Percentiles rank a stretch among this genome's conserved stretches.
These are phyloP conservation scores for Glossosoma conforme DNA, from an alignment of 1,140 invertebrate genomes.

Conservation along the genomic window DNA sequence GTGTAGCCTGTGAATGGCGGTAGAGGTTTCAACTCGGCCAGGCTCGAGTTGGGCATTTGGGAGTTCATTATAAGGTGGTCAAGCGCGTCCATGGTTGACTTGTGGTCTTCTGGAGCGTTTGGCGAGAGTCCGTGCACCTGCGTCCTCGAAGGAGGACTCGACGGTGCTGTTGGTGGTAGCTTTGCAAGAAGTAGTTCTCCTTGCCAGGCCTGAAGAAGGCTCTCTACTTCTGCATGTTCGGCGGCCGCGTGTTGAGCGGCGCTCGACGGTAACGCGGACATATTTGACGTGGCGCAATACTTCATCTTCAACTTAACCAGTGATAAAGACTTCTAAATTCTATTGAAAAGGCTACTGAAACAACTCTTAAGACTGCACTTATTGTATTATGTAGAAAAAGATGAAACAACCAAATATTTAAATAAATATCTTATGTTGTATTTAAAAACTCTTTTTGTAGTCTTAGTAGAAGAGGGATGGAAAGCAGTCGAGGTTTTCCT, in stretches of 20 bases:
- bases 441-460: too few species aligned
- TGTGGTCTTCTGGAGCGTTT: slow-evolving; percentile 41
- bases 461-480: too few species aligned
- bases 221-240: slow-evolving; percentile 49
- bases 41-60: slow-evolving; percentile 51
- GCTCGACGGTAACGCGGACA: slow-evolving; percentile 27
- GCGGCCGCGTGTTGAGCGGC: slow-evolving; percentile 28
- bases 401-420: too few species aligned
- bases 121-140: slow-evolving; percentile 27
- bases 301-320: slow-evolving; percentile 38
- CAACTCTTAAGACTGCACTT: too few species aligned
- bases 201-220: slow-evolving; percentile 53
- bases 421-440: too few species aligned
- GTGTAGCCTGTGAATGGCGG: slow-evolving; percentile 83
- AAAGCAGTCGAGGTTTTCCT: too few species aligned
- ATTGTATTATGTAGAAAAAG: too few species aligned
- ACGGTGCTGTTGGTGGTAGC: slow-evolving; percentile 28
- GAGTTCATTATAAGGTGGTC: slow-evolving; percentile 60
- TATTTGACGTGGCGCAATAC: slow-evolving; percentile 42
- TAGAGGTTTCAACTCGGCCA: slow-evolving; percentile 80
- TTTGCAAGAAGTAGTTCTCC: slow-evolving; percentile 49
- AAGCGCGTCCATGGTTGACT: slow-evolving; percentile 55
- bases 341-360: too few species aligned
- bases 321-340: too few species aligned
- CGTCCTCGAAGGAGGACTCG: slow-evolving; percentile 12